Evolutionary conservation across 2,888 invertebrate species (phyloP).

Genomic region (Mystacides longicornis): DNA sequence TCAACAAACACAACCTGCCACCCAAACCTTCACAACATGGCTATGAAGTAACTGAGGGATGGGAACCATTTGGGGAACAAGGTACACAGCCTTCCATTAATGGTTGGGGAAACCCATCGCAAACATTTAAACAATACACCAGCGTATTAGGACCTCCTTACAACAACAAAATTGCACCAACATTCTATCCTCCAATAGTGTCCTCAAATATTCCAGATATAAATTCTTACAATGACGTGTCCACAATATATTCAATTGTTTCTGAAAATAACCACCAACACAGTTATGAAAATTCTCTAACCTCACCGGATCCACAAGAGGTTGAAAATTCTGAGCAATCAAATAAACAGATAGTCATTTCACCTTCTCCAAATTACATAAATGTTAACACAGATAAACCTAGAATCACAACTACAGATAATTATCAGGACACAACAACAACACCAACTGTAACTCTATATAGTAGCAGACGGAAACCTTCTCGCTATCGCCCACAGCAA

Average conservation of each 20-base stretch:
- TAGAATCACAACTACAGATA: conserved; percentile 27
- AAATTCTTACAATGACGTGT: conserved; percentile 10
- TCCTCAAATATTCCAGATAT: conserved; percentile 10
- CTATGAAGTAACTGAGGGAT: conserved; percentile 43
- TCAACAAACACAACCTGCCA: conserved; percentile 26
- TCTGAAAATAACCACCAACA: conserved; percentile 20
- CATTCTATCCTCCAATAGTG: conserved; percentile 26
- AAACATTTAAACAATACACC: conserved; percentile 32
- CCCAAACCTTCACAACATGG: conserved; percentile 32
- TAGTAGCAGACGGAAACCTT: conserved; percentile 20
- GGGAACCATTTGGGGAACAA: conserved; percentile 34
- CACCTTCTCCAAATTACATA: conserved; percentile 14
- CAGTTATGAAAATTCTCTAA: conserved; percentile 22
- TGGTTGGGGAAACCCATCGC: conserved; percentile 38
- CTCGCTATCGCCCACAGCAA: conserved; percentile 28
- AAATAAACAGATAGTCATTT: conserved; percentile 34
- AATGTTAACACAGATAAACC: not conserved
- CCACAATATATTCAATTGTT: conserved; percentile 22
- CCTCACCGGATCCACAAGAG: conserved; percentile 25
- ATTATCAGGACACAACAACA: conserved; percentile 36
- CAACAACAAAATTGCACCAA: conserved; percentile 41
- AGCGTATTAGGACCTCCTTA: conserved; percentile 34
- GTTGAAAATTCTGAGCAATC: conserved; percentile 44
- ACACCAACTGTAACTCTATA: not conserved
- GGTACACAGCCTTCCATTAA: conserved; percentile 36